Base-by-base conservation (phyloP, 1,140 invertebrate genomes). In the Lordiphosa mommai region DNA sequence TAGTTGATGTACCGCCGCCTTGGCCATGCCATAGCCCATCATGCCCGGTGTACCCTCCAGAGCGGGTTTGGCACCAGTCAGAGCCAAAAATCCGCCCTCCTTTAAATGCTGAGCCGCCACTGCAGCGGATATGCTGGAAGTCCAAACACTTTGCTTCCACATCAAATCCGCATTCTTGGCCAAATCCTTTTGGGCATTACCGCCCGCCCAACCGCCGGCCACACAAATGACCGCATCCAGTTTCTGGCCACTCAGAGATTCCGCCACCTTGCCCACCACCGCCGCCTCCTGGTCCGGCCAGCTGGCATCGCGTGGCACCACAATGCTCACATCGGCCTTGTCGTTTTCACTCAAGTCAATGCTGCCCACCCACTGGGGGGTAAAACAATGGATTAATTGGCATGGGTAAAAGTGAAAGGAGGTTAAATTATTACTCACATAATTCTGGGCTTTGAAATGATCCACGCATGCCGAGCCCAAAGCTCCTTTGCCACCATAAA, bases 101-200 rank as follows among this genome's bases (percentile, higher is more conserved):
- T 96, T 96, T 7, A 99, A 90, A 89, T 95, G 93, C 56, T 95
- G 92, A 0, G 96, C 90, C 5, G 97, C 97, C 51, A 99, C 90
- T 51, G 94, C 92, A 2, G 97, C 94, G 2, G 97, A 95, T 73
- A 99, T 98, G 13, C 93, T 90, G 1, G 97, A 99, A 64, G 96
- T 97, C 97, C 97, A 99, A 5, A 99, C 96, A 88, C 96, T 98
- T 88, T 99, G 98, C 58, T 95, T 94, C 96, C 96, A 98, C 96
- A 99, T 99, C 12, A 97, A 84, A 80, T 99, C 97, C 16, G 94
- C 91, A 89, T 95, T 97, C 88, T 97, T 96, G n/a, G 97, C 91
- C 71, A 99, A 93, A 88, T 97, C 96, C 90, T 94, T 93, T n/a
- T 91, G 90, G 43, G 96, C 94, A 91, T 95, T 95, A 30, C 95